phyloP scores from a whole-genome alignment of 2,113 vertebrate genomes.

The Cathartes aura region DNA sequence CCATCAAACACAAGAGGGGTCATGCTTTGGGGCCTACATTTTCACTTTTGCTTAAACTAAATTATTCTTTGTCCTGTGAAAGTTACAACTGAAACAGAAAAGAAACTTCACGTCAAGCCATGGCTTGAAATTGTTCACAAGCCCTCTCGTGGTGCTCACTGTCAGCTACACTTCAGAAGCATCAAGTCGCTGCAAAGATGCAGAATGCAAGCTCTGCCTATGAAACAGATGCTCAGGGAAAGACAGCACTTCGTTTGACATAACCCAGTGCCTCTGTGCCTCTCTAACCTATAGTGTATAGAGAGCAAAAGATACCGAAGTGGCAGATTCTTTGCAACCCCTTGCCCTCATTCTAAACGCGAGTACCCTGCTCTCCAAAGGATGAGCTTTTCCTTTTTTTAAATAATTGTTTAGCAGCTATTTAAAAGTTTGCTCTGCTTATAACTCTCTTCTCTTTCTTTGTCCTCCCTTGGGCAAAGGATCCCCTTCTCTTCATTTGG shows the following conservation, averaged over 20 bases:
- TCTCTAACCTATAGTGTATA: neutral
- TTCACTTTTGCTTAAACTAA: neutral
- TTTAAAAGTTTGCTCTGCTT: neutral
- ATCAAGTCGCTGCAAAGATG: neutral
- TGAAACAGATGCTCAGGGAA: neutral
- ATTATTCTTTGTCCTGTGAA: neutral
- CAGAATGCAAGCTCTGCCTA: neutral
- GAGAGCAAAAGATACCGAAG: neutral
- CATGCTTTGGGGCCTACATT: neutral
- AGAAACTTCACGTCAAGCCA: neutral
- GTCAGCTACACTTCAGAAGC: neutral
- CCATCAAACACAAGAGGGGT: neutral
- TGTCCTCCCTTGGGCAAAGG: neutral
- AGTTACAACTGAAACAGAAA: neutral
- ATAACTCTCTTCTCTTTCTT: neutral
- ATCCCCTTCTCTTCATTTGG: neutral
- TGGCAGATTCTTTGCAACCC: neutral
- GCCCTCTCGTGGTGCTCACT: neutral
- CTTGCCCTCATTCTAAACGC: neutral
- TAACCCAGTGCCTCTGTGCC: neutral
- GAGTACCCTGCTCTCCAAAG: neutral
- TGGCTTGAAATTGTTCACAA: neutral
- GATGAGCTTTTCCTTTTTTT: rapidly evolving
- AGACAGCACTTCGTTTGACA: rapidly evolving
- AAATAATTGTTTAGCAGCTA: neutral